Conservation (phyloP, 2,113 vertebrate species). For the Proteles cristata region DNA sequence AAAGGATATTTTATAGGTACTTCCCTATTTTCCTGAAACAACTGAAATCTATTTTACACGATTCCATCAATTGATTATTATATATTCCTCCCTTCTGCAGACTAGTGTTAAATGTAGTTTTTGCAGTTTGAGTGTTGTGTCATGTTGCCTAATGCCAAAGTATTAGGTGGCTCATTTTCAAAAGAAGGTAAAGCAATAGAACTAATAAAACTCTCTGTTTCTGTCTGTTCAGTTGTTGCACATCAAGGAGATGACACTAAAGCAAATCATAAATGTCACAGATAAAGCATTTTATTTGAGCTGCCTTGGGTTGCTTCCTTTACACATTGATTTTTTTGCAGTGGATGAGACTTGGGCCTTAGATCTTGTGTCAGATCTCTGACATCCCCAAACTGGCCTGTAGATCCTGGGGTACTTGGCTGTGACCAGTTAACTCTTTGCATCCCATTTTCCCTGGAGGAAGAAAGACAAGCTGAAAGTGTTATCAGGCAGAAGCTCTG, state of each 20-base stretch:
- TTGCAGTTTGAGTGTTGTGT: neutral
- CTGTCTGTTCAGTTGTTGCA: no score
- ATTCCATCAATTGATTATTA: neutral
- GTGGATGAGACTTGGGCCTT: neutral
- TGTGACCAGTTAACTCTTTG: neutral
- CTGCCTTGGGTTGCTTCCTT: neutral
- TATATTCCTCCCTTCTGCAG: neutral
- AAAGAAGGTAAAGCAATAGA: conserved; percentile 41
- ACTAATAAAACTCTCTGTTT: neutral
- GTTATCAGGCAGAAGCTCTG: neutral
- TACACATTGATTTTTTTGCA: neutral
- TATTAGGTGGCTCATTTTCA: conserved; percentile 23
- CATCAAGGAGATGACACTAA: no score
- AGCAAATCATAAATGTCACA: no score
- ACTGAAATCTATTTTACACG: neutral
- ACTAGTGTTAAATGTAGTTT: neutral
- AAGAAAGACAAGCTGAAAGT: neutral
- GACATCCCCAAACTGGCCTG: neutral
- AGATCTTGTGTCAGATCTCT: neutral
- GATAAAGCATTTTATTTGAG: neutral
- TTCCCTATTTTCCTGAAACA: neutral
- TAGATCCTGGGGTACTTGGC: neutral
- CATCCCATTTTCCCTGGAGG: neutral
- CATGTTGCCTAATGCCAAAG: neutral
- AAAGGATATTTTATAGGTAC: neutral